Evolutionary conservation across 1,140 invertebrate genomes (phyloP).

Genomic region (Magallana ariakensis): DNA sequence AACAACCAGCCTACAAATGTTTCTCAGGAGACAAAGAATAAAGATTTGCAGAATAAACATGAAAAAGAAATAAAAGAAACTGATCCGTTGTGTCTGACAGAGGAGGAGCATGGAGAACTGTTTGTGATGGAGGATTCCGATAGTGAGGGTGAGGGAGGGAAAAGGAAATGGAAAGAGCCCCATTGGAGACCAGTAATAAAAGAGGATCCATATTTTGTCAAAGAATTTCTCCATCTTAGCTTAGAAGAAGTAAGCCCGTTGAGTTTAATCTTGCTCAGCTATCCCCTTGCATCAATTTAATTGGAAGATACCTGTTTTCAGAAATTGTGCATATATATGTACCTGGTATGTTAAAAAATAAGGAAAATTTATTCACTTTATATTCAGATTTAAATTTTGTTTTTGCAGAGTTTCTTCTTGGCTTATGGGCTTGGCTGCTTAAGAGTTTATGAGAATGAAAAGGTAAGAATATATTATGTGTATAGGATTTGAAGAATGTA

Average conservation of each 20-base stretch:
- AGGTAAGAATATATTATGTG: constrained; percentile 60
- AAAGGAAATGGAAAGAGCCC: constrained; percentile 35
- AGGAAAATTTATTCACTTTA: too few relatives aligned
- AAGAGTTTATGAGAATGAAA: constrained; percentile 74
- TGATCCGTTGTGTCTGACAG: constrained; percentile 44
- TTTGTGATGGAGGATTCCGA: constrained; percentile 68
- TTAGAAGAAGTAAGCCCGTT: constrained; percentile 69
- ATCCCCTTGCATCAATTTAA: neutral
- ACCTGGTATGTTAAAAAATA: too few relatives aligned
- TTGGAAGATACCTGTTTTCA: neutral
- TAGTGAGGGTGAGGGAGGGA: constrained; percentile 48
- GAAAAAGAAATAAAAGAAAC: neutral
- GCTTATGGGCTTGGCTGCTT: constrained; percentile 87
- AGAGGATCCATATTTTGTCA: constrained; percentile 65
- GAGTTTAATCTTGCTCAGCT: neutral
- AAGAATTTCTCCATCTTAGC: constrained; percentile 69
- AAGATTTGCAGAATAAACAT: neutral
- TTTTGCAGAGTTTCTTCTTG: constrained; percentile 87
- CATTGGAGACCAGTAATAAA: constrained; percentile 68
- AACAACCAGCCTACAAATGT: neutral
- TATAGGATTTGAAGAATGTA: neutral
- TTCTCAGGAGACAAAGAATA: neutral
- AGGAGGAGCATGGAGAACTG: constrained; percentile 58
- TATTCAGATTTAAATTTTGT: constrained; percentile 27
- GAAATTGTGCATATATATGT: too few relatives aligned